Conservation (phyloP, 2,113 vertebrate species). For the Ondatra zibethicus region DNA sequence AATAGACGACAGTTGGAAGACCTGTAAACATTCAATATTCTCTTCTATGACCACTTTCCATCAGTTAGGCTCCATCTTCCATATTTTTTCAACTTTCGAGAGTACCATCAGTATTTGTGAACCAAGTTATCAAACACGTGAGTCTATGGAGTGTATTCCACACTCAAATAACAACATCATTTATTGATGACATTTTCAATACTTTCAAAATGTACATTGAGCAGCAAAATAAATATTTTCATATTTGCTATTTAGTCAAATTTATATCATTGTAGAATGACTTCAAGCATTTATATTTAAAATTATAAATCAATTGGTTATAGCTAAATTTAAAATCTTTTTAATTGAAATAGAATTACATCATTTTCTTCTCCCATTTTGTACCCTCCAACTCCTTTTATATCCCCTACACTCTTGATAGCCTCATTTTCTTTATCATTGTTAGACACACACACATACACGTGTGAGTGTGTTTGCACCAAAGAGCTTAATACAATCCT, state of each 20-base stretch:
- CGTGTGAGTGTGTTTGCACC: not conserved
- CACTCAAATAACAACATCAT: not conserved
- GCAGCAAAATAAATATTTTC: not conserved
- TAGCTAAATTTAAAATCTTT: not conserved
- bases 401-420: not conserved
- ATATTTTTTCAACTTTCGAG: not conserved
- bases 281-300: not conserved
- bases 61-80: not conserved
- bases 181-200: not conserved
- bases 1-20: fast-evolving
- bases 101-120: not conserved
- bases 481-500: not conserved
- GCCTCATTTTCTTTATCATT: not conserved
- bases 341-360: not conserved
- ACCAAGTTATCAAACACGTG: not conserved
- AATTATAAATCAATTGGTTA: not conserved
- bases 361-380: not conserved
- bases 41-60: not conserved
- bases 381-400: not conserved
- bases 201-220: not conserved
- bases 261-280: not conserved
- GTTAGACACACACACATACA: not conserved
- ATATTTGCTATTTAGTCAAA: not conserved
- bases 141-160: not conserved
- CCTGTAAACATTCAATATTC: too few species aligned